A percentile compares a stretch with the other conserved stretches of the same genome.
These are phyloP conservation scores for Noctua pronuba DNA, from an alignment of 2,888 invertebrate genomes.

Conservation along the genomic window DNA sequence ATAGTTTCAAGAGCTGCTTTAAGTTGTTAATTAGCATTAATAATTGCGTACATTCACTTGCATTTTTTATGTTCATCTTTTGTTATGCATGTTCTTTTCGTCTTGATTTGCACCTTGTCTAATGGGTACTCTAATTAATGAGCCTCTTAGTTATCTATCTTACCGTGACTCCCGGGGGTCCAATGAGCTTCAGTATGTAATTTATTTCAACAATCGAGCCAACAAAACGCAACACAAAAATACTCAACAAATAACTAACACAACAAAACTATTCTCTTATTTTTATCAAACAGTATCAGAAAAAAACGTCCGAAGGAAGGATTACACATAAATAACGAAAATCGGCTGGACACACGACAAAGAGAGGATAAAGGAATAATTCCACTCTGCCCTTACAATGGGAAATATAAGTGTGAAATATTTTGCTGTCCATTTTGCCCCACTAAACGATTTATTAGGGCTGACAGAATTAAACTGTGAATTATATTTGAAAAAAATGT, in stretches of 20 bases:
- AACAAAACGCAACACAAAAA: conserved; percentile 27
- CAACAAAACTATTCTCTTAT: neutral
- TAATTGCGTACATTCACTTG: neutral
- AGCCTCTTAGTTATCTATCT: too few species aligned
- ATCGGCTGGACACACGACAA: conserved; percentile 14
- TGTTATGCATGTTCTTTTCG: neutral
- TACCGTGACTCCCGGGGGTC: too few species aligned
- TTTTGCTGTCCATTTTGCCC: neutral
- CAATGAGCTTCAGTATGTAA: too few species aligned
- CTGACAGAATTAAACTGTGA: neutral
- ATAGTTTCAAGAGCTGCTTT: neutral
- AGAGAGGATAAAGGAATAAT: neutral
- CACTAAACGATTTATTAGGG: neutral
- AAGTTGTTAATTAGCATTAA: neutral
- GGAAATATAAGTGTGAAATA: neutral
- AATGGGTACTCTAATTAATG: neutral
- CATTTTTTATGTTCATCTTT: neutral
- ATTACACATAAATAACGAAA: conserved; percentile 4
- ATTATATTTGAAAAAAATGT: neutral
- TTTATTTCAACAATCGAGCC: conserved; percentile 55
- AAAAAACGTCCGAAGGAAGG: neutral
- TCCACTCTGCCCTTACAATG: neutral
- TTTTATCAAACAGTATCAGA: neutral
- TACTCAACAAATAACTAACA: conserved; percentile 4
- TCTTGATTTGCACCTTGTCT: neutral